Percentiles rank a stretch among this genome's conserved stretches.
Conservation (phyloP, 2,113 vertebrate species). For the Coracopsis vasa region DNA sequence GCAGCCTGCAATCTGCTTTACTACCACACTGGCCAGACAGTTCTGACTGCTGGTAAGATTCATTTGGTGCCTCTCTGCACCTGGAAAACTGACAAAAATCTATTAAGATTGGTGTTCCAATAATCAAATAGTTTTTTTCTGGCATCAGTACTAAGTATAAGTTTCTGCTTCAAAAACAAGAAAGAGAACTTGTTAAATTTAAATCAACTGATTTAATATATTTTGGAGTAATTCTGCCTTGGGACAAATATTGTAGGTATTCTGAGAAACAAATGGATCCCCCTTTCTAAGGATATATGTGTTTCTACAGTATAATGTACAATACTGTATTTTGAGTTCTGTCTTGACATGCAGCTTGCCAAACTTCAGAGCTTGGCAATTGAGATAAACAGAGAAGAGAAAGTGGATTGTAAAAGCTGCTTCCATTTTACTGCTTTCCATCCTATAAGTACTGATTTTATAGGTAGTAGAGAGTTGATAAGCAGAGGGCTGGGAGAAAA, state of each 20-base stretch:
- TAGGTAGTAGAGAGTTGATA: neutral
- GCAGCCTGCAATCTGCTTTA: neutral
- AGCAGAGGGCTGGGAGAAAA: neutral
- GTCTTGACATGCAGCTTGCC: neutral
- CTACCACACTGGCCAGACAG: neutral
- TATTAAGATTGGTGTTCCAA: neutral
- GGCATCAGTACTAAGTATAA: neutral
- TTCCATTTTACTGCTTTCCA: neutral
- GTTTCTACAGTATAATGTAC: neutral
- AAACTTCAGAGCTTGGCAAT: neutral
- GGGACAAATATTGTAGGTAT: neutral
- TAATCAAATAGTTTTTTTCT: neutral
- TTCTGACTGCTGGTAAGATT: neutral
- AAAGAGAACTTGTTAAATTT: neutral
- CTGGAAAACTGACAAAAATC: neutral
- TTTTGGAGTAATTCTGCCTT: neutral
- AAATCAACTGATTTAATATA: neutral
- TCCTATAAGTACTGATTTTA: neutral
- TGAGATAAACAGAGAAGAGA: neutral
- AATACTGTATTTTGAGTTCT: neutral
- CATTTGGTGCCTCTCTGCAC: neutral
- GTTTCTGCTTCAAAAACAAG: neutral
- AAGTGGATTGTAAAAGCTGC: constrained; percentile 10
- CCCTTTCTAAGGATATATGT: neutral
- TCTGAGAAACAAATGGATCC: neutral